phyloP scores from a whole-genome alignment of 2,888 invertebrate genomes.

The Parnassius smintheus region DNA sequence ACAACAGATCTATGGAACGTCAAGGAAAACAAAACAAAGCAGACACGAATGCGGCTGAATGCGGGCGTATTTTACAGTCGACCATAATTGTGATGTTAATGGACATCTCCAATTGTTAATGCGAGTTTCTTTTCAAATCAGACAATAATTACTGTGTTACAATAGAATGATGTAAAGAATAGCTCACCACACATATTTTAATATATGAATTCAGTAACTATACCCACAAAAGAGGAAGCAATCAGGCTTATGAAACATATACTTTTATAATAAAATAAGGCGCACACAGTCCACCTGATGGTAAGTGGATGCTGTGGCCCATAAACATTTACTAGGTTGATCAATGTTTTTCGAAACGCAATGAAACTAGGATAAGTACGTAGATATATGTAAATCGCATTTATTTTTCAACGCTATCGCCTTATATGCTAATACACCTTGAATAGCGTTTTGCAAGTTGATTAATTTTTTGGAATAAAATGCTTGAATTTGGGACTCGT shows the following conservation, averaged over 20 bases:
- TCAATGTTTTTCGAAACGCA: too few species aligned
- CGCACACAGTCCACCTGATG: too few species aligned
- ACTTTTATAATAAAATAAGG: too few species aligned
- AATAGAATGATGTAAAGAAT: constrained; percentile 17
- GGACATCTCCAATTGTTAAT: background rate
- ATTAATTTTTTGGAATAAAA: too few species aligned
- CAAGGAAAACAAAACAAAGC: background rate
- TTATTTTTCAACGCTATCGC: too few species aligned
- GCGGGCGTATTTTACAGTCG: constrained; percentile 9
- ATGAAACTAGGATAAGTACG: too few species aligned
- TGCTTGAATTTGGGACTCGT: too few species aligned
- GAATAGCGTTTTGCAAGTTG: too few species aligned
- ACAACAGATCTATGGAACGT: background rate
- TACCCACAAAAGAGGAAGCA: background rate
- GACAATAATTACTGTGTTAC: constrained; percentile 19
- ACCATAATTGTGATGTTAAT: constrained; percentile 24
- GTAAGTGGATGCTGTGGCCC: too few species aligned
- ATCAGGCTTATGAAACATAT: background rate
- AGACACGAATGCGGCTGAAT: background rate
- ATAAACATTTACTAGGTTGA: too few species aligned
- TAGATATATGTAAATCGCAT: too few species aligned
- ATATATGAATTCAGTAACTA: constrained; percentile 9
- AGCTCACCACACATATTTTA: constrained; percentile 3
- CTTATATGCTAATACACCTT: too few species aligned
- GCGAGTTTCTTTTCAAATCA: constrained; percentile 21